A percentile compares a stretch with the other conserved stretches of the same genome.
Conservation (phyloP, 2,888 invertebrate genomes). For the Lasiommata megera region DNA sequence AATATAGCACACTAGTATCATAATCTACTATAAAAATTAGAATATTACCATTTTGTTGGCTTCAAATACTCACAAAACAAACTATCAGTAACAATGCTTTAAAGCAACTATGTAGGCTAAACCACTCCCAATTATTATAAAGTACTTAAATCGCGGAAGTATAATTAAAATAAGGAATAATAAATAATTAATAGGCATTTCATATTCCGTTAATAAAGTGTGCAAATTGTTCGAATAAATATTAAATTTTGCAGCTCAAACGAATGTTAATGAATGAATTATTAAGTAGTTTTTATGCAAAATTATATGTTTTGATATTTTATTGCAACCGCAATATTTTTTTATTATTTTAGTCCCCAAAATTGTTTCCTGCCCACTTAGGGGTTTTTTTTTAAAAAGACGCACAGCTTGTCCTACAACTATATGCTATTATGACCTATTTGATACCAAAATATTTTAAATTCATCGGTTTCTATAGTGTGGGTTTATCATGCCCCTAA, state of each 20-base stretch:
- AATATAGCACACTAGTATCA: too few species aligned
- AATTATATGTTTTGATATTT: background rate
- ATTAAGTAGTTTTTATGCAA: background rate
- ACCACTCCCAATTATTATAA: background rate
- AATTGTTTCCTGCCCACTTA: too few species aligned
- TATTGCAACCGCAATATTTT: background rate
- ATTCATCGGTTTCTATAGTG: too few species aligned
- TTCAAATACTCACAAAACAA: too few species aligned
- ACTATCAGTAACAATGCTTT: too few species aligned
- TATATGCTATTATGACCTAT: too few species aligned
- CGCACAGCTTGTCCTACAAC: too few species aligned
- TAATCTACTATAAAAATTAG: too few species aligned
- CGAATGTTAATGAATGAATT: constrained; percentile 13
- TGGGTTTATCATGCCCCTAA: too few species aligned
- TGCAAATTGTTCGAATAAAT: constrained; percentile 11
- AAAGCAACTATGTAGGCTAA: background rate
- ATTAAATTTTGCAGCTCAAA: constrained; percentile 14
- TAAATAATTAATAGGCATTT: constrained; percentile 10
- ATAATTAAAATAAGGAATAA: constrained; percentile 10
- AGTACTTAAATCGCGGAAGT: background rate
- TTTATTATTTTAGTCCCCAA: background rate
- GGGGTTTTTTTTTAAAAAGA: too few species aligned
- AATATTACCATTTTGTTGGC: too few species aligned
- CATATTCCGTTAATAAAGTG: constrained; percentile 16
- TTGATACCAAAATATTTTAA: too few species aligned